Percentiles rank a stretch among this genome's conserved stretches.
Evolutionary conservation across 2,888 invertebrate species (phyloP).

Genomic region (Lithophane semibrunnea): DNA sequence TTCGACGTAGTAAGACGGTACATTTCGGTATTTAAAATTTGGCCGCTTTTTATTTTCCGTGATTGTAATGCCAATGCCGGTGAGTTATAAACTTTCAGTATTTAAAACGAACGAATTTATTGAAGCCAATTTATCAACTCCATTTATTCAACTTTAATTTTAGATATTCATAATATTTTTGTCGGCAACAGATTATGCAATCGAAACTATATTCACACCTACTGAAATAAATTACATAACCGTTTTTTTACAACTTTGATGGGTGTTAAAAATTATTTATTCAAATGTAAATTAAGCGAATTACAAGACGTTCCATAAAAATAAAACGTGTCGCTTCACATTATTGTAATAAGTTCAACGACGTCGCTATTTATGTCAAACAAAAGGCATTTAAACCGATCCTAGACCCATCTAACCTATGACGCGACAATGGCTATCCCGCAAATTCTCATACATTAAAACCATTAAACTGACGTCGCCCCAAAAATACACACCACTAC

Average conservation of each 20-base stretch:
- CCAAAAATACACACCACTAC: slow-evolving; percentile 63
- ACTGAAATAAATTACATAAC: slow-evolving; percentile 33
- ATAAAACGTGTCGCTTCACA: slow-evolving; percentile 38
- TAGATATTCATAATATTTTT: slow-evolving; percentile 23
- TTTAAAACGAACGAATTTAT: slow-evolving; percentile 33
- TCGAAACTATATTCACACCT: slow-evolving; percentile 21
- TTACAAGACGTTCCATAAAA: slow-evolving; percentile 18
- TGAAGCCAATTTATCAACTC: not conserved
- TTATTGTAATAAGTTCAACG: slow-evolving; percentile 58
- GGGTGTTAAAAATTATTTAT: slow-evolving; percentile 1
- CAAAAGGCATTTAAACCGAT: slow-evolving; percentile 60
- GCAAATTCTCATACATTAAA: slow-evolving; percentile 58
- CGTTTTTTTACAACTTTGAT: slow-evolving; percentile 6
- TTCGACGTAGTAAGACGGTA: slow-evolving; percentile 62
- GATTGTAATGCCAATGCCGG: slow-evolving; percentile 32
- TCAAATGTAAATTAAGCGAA: slow-evolving; percentile 25
- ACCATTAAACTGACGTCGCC: slow-evolving; percentile 60
- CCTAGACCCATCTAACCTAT: slow-evolving; percentile 42
- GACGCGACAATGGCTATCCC: slow-evolving; percentile 44
- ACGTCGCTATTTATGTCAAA: slow-evolving; percentile 35
- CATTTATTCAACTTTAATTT: slow-evolving; percentile 29
- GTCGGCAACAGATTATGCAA: slow-evolving; percentile 25
- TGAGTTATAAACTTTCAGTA: slow-evolving; percentile 12
- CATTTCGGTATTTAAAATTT: slow-evolving; percentile 41
- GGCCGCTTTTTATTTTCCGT: slow-evolving; percentile 24